A percentile compares a stretch with the other conserved stretches of the same genome.
Conservation (phyloP, 2,797 vertebrate species). For the Labroides dimidiatus region DNA sequence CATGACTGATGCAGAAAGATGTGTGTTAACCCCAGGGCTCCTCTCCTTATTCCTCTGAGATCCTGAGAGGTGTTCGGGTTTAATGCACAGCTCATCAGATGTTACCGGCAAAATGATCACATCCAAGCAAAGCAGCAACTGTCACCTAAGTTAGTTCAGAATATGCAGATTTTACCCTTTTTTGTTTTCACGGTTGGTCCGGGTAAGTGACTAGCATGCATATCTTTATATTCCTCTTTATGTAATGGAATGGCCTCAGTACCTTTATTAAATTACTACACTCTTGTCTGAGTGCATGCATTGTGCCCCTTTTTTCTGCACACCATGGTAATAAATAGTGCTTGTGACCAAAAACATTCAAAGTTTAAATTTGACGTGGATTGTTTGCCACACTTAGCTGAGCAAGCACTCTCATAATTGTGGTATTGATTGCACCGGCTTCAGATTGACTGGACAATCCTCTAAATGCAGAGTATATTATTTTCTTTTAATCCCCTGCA, state of each 20-base stretch:
- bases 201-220: slow-evolving; percentile 88
- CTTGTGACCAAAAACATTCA: slow-evolving; percentile 43
- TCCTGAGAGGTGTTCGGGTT: slow-evolving; percentile 63
- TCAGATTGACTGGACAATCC: slow-evolving; percentile 71
- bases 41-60: slow-evolving; percentile 32
- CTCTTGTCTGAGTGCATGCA: slow-evolving; percentile 45
- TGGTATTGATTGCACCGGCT: slow-evolving; percentile 66
- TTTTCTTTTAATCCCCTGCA: slow-evolving; percentile 68
- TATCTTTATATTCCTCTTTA: slow-evolving; percentile 47
- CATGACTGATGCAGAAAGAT: slow-evolving; percentile 54
- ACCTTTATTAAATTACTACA: slow-evolving; percentile 50
- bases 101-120: slow-evolving; percentile 94
- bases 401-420: slow-evolving; percentile 74
- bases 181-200: slow-evolving; percentile 78
- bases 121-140: slow-evolving; percentile 90
- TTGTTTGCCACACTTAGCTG: slow-evolving; percentile 55
- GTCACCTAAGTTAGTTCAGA: slow-evolving; percentile 99
- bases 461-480: slow-evolving; percentile 66
- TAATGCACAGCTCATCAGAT: slow-evolving; percentile 80
- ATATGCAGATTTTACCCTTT: slow-evolving; percentile 90
- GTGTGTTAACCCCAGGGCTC: slow-evolving; percentile 69
- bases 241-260: slow-evolving; percentile 40
- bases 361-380: slow-evolving; percentile 44
- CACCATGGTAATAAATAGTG: slow-evolving; percentile 49
- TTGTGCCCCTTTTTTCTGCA: slow-evolving; percentile 34